These are phyloP conservation scores for Herpailurus yagouaroundi DNA, from an alignment of 2,113 vertebrate species.

Conservation along the genomic window DNA sequence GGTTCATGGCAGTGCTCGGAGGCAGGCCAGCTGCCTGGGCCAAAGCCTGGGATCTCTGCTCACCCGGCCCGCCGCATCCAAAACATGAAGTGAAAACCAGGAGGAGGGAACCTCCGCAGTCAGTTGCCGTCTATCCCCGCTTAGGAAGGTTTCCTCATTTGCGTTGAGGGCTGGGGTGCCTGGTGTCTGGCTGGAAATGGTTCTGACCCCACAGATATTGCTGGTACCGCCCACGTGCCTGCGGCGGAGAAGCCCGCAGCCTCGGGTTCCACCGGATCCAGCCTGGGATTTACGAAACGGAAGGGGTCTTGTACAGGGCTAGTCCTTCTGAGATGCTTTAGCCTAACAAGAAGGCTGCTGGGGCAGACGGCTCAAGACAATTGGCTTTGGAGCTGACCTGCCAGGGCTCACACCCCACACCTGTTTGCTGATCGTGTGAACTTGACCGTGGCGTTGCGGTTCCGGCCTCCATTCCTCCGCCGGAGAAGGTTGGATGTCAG, in stretches of 20 bases:
- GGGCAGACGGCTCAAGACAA: background rate
- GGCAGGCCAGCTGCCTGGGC: background rate
- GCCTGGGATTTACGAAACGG: too few relatives aligned
- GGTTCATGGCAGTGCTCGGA: conserved; percentile 76
- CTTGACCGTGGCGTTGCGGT: background rate
- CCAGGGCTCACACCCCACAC: background rate
- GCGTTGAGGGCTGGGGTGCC: background rate
- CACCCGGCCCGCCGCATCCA: conserved; percentile 59
- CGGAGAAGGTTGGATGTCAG: background rate
- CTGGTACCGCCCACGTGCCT: background rate
- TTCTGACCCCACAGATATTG: background rate
- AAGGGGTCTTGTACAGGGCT: background rate
- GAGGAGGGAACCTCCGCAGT: conserved; percentile 49
- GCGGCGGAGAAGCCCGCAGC: background rate
- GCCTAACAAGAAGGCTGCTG: background rate
- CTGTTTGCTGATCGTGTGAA: background rate
- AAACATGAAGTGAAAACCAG: conserved; percentile 83
- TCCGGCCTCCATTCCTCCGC: background rate
- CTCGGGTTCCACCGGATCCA: background rate
- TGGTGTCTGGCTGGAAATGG: background rate
- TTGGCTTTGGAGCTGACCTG: background rate
- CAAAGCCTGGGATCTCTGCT: conserved; percentile 6
- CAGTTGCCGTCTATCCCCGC: background rate
- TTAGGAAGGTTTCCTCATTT: conserved; percentile 82
- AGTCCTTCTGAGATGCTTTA: background rate